These are phyloP conservation scores for Trypoxylon attenuatum DNA, from an alignment of 2,888 invertebrate species.

Conservation along the genomic window DNA sequence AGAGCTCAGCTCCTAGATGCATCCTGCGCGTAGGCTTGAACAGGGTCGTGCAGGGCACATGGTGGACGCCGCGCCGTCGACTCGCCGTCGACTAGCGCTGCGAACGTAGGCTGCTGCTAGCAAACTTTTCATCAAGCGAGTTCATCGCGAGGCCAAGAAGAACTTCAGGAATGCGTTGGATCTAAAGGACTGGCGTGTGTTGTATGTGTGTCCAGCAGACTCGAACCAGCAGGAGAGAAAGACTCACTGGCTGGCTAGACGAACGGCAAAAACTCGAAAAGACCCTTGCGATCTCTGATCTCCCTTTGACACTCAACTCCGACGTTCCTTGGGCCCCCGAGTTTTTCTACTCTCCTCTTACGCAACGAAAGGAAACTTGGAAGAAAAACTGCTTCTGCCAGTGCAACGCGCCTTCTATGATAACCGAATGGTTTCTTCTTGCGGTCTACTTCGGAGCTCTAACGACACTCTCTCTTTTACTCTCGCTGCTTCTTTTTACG, in stretches of 20 bases:
- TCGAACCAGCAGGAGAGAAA: conserved; percentile 40
- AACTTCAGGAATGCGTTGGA: conserved; percentile 55
- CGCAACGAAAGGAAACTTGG: too few relatives aligned
- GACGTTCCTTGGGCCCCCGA: too few relatives aligned
- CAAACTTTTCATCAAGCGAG: conserved; percentile 70
- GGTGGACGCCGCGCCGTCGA: too few relatives aligned
- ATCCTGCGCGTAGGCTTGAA: conserved; percentile 45
- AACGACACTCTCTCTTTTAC: not conserved
- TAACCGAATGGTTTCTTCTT: too few relatives aligned
- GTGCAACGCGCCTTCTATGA: too few relatives aligned
- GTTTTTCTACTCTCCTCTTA: too few relatives aligned
- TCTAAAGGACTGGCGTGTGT: conserved; percentile 60
- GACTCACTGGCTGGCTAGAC: conserved; percentile 4
- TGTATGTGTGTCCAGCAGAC: conserved; percentile 44
- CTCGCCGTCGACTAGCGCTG: conserved; percentile 22
- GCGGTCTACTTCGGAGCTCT: not conserved
- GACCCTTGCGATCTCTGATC: too few relatives aligned
- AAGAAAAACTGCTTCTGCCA: too few relatives aligned
- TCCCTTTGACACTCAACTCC: too few relatives aligned
- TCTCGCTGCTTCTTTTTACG: conserved; percentile 6
- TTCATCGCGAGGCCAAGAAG: conserved; percentile 70
- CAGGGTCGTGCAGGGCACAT: conserved; percentile 41
- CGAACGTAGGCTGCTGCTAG: conserved; percentile 51
- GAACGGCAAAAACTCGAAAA: not conserved
- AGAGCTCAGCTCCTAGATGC: conserved; percentile 50